A percentile compares a stretch with the other conserved stretches of the same genome.
phyloP scores from a whole-genome alignment of 2,113 vertebrate genomes.

The Thunnus maccoyii region DNA sequence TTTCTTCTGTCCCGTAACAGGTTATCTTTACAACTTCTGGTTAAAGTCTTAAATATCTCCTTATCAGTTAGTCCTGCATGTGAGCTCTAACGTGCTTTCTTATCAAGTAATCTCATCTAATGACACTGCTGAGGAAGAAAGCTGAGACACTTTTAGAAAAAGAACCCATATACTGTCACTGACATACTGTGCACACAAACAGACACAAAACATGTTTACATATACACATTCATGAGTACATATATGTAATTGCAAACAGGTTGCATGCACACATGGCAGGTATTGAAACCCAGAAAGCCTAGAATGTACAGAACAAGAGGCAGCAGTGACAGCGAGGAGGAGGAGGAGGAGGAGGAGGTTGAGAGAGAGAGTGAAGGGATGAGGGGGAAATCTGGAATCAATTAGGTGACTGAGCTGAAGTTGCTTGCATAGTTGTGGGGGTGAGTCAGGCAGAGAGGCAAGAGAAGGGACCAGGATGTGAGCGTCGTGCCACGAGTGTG shows the following conservation, averaged over 20 bases:
- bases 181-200: background rate
- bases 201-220: background rate
- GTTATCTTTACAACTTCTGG: constrained; percentile 53
- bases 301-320: constrained; percentile 46
- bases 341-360: constrained; percentile 41
- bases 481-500: constrained; percentile 54
- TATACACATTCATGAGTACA: background rate
- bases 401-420: constrained; percentile 81
- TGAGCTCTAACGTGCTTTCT: background rate
- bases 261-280: constrained; percentile 36
- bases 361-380: constrained; percentile 61
- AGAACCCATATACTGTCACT: too few species aligned
- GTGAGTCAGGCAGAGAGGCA: constrained; percentile 79
- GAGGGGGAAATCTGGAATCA: constrained; percentile 81
- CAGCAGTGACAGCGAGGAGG: constrained; percentile 61
- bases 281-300: constrained; percentile 60
- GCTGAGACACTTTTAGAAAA: background rate
- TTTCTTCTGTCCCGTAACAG: constrained; percentile 19
- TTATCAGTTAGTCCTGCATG: background rate
- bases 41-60: constrained; percentile 1
- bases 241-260: constrained; percentile 13
- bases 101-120: constrained; percentile 5
- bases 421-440: constrained; percentile 81
- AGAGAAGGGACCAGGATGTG: constrained; percentile 63
- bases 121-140: background rate